These are phyloP conservation scores for Galerucella calmariensis DNA, from an alignment of 2,888 invertebrate species.

Conservation along the genomic window DNA sequence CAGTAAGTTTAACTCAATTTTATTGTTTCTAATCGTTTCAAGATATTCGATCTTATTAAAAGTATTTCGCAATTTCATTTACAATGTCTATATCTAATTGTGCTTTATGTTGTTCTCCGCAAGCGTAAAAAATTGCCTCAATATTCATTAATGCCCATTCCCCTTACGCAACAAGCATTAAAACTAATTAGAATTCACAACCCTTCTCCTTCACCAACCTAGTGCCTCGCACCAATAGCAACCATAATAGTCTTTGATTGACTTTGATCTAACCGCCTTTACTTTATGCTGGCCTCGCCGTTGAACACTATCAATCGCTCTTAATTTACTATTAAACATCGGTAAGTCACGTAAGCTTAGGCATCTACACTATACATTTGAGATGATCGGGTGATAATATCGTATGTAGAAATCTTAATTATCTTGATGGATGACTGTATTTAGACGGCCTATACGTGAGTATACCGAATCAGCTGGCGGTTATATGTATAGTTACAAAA, in stretches of 20 bases:
- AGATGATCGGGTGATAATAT: slow-evolving; percentile 38
- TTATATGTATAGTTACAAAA: neutral
- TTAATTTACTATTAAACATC: slow-evolving; percentile 58
- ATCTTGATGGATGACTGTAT: slow-evolving; percentile 25
- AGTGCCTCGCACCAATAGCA: neutral
- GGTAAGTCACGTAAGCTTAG: slow-evolving; percentile 37
- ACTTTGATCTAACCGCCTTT: slow-evolving; percentile 58
- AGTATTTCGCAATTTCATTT: too few species aligned
- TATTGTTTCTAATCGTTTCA: too few species aligned
- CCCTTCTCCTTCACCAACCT: neutral
- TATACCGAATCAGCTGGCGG: neutral
- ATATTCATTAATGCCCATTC: too few species aligned
- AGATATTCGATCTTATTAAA: too few species aligned
- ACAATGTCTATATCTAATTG: too few species aligned
- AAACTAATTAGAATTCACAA: neutral
- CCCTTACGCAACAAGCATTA: neutral
- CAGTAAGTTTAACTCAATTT: too few species aligned
- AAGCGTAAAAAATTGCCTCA: too few species aligned
- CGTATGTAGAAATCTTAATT: slow-evolving; percentile 51
- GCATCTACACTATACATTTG: slow-evolving; percentile 15
- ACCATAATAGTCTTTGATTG: slow-evolving; percentile 59
- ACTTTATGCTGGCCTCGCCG: neutral
- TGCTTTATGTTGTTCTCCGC: too few species aligned
- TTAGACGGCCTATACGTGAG: neutral
- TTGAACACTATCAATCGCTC: slow-evolving; percentile 56